Percentiles rank a stretch among this genome's conserved stretches.
Conservation (phyloP, 1,140 invertebrate genomes). For the Cotesia glomerata region DNA sequence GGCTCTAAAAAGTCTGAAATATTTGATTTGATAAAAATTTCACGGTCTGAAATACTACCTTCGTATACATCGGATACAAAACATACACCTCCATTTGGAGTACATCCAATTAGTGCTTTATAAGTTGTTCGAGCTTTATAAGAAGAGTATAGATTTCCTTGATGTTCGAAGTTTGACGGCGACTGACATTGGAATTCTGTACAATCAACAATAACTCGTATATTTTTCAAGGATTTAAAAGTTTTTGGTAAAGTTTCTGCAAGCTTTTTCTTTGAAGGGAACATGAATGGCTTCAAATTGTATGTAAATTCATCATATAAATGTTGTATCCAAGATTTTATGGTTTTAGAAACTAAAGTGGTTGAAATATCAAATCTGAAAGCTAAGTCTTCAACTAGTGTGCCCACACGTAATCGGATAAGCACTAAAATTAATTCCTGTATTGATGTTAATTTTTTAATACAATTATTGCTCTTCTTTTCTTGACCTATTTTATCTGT, state of each 20-base stretch:
- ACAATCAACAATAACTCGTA: conserved; percentile 33
- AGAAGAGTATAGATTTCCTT: conserved; percentile 38
- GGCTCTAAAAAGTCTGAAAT: conserved; percentile 28
- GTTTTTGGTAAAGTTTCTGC: conserved; percentile 19
- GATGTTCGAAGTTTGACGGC: conserved; percentile 36
- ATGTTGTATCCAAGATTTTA: conserved; percentile 28
- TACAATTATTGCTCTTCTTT: conserved; percentile 9
- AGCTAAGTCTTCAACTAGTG: conserved; percentile 23
- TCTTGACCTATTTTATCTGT: neutral
- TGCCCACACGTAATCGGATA: conserved; percentile 16
- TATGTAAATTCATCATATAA: conserved; percentile 30
- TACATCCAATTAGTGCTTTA: conserved; percentile 35
- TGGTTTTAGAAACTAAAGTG: conserved; percentile 17
- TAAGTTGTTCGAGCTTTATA: conserved; percentile 35
- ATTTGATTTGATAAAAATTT: conserved; percentile 32
- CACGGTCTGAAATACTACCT: conserved; percentile 31
- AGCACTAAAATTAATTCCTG: conserved; percentile 32
- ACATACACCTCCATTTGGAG: conserved; percentile 31
- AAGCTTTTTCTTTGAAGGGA: conserved; percentile 26
- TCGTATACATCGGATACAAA: conserved; percentile 36
- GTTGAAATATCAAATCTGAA: conserved; percentile 26
- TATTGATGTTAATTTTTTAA: conserved; percentile 17
- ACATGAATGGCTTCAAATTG: conserved; percentile 27
- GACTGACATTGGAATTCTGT: conserved; percentile 33
- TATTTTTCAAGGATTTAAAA: conserved; percentile 32